Conservation (phyloP, 2,797 vertebrate genomes). For the Podarcis siculus region DNA sequence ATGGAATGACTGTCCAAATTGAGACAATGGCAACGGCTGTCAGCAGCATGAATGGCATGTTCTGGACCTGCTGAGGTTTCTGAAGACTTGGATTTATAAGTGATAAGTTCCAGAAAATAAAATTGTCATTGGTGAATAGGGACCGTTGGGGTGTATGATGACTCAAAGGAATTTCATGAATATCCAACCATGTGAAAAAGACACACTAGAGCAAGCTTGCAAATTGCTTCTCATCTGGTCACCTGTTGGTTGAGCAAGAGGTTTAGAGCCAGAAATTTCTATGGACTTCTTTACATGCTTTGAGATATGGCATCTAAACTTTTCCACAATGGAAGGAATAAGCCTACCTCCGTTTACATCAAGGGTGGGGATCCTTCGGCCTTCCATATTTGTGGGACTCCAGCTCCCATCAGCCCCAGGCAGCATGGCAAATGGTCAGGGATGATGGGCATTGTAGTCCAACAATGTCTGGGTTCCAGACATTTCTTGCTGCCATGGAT, state of each 20-base stretch:
- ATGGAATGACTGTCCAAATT: neutral
- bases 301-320: neutral
- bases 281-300: neutral
- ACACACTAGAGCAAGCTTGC: accelerated
- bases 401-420: too few relatives aligned
- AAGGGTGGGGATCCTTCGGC: too few relatives aligned
- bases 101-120: neutral
- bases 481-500: too few relatives aligned
- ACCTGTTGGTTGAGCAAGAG: accelerated
- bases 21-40: neutral
- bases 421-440: too few relatives aligned
- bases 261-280: neutral
- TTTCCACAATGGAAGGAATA: neutral
- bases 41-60: neutral
- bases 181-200: accelerated
- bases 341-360: accelerated
- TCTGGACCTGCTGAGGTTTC: neutral
- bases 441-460: too few relatives aligned
- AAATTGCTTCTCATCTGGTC: neutral
- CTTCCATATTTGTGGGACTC: too few relatives aligned
- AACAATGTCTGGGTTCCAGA: too few relatives aligned
- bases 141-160: neutral
- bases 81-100: neutral
- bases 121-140: neutral
- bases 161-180: accelerated